phyloP scores from a whole-genome alignment of 2,888 invertebrate species.

The Magallana nippona region DNA sequence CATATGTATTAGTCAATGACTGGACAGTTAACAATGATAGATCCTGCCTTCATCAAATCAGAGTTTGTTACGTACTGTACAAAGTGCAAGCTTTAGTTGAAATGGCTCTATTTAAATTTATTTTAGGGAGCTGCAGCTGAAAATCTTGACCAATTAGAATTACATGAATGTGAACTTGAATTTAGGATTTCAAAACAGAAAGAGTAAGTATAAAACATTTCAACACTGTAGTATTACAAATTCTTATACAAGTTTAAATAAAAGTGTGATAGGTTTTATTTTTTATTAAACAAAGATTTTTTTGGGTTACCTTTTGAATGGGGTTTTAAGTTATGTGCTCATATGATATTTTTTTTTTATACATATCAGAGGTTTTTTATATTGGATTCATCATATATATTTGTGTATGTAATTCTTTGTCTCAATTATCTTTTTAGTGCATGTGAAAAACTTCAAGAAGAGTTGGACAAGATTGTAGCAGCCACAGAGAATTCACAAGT shows the following conservation, averaged over 20 bases:
- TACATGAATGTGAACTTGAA: conserved; percentile 21
- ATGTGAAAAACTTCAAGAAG: conserved; percentile 2
- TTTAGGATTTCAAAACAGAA: conserved; percentile 25
- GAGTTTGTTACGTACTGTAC: no score
- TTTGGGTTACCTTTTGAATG: no score
- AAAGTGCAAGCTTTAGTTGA: no score
- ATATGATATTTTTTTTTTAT: no score
- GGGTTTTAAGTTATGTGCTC: no score
- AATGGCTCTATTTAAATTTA: not conserved
- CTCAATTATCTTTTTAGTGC: not conserved
- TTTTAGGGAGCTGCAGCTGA: not conserved
- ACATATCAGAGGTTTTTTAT: no score
- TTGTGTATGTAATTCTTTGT: not conserved
- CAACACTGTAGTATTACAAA: not conserved
- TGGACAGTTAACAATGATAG: no score
- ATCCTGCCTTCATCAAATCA: no score
- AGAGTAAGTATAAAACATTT: not conserved
- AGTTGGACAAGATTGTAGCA: not conserved
- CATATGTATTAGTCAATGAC: no score
- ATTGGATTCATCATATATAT: not conserved
- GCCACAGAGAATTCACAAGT: not conserved
- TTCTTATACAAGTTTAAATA: not conserved
- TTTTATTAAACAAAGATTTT: not conserved
- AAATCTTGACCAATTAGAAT: conserved; percentile 11
- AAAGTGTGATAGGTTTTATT: not conserved